Evolutionary conservation across 2,113 vertebrate genomes (phyloP).

Genomic region (Hystrix cristata): DNA sequence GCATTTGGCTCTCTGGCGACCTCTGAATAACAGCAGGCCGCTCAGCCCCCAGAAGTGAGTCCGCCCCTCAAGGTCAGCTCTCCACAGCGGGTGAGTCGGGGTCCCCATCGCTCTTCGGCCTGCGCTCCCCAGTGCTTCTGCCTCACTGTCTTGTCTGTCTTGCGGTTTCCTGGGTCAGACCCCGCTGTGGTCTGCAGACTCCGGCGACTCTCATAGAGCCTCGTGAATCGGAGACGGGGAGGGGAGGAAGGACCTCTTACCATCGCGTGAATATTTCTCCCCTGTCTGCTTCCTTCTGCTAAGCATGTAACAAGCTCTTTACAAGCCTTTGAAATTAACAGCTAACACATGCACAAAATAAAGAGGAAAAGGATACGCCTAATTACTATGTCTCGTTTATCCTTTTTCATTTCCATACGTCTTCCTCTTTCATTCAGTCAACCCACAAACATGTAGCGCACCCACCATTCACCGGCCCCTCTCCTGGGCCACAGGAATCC

Average conservation of each 20-base stretch:
- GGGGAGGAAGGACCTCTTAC: neutral
- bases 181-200: neutral
- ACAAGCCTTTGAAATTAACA: neutral
- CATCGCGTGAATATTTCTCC: neutral
- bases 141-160: accelerated
- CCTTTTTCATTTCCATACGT: neutral
- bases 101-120: neutral
- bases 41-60: neutral
- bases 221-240: neutral
- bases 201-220: neutral
- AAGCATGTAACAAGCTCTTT: neutral
- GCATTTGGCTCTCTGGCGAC: neutral
- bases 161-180: neutral
- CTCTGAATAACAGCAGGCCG: neutral
- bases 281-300: neutral
- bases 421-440: neutral
- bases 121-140: neutral
- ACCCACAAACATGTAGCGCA: neutral
- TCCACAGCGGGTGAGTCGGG: neutral
- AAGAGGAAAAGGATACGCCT: neutral
- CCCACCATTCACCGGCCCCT: neutral
- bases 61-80: neutral
- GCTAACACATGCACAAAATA: neutral
- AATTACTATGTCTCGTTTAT: neutral
- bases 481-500: neutral